phyloP scores from a whole-genome alignment of 2,797 vertebrate species.

The Gephyroberyx darwinii region DNA sequence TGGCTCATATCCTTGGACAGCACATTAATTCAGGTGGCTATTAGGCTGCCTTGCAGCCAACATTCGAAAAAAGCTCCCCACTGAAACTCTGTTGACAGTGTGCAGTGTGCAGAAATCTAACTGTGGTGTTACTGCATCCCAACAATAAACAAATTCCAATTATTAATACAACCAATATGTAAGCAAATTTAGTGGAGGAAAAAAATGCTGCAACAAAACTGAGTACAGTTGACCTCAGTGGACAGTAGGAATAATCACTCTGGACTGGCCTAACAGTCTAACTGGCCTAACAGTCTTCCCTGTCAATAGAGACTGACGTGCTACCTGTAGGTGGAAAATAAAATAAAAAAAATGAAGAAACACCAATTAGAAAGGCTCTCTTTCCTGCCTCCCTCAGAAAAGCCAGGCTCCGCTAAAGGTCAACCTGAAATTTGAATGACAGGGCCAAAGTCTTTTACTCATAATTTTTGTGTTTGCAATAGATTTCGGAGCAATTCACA shows the following conservation, averaged over 20 bases:
- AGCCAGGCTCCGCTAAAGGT: constrained; percentile 99
- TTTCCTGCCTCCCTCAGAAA: constrained; percentile 95
- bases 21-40: constrained; percentile 83
- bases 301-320: constrained; percentile 87
- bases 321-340: constrained; percentile 89
- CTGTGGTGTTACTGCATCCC: constrained; percentile 57
- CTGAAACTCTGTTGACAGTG: constrained; percentile 79
- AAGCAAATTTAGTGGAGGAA: constrained; percentile 45
- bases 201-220: constrained; percentile 32
- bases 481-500: constrained; percentile 99
- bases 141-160: constrained; percentile 68
- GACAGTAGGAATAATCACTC: constrained; percentile 85
- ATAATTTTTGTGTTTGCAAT: constrained; percentile 99
- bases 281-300: constrained; percentile 75
- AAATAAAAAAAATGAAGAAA: constrained; percentile 77
- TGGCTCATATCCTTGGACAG: constrained; percentile 81
- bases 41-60: constrained; percentile 78
- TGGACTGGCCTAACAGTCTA: too few relatives aligned
- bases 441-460: constrained; percentile 99
- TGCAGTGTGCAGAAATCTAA: constrained; percentile 72
- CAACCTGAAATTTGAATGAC: constrained; percentile 99
- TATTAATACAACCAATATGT: constrained; percentile 59
- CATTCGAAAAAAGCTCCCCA: constrained; percentile 73
- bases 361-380: constrained; percentile 99
- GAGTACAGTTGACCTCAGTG: constrained; percentile 76